Percentiles rank a stretch among this genome's conserved stretches.
Conservation (phyloP, 2,113 vertebrate genomes). For the Tragelaphus scriptus region DNA sequence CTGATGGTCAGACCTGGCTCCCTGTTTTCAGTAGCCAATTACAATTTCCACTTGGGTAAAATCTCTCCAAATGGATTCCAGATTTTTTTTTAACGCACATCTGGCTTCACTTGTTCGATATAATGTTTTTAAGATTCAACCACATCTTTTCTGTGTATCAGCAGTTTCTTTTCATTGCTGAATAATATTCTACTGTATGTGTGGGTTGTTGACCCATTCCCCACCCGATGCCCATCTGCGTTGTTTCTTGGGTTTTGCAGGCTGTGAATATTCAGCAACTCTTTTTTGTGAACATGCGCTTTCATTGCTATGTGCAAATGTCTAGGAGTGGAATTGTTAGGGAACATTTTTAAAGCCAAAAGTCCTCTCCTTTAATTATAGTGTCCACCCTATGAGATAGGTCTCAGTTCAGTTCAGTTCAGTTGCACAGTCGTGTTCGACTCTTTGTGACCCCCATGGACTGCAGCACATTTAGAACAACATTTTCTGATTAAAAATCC, state of each 20-base stretch:
- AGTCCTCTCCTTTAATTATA: background rate
- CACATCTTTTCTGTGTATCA: background rate
- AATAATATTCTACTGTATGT: background rate
- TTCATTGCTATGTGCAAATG: background rate
- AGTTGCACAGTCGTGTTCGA: background rate
- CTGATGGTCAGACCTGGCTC: background rate
- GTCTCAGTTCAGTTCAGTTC: background rate
- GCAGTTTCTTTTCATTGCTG: background rate
- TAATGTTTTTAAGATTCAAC: background rate
- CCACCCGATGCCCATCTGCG: too few relatives aligned
- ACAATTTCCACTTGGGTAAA: background rate
- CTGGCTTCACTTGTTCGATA: background rate
- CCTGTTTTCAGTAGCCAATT: background rate
- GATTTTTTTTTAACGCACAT: background rate
- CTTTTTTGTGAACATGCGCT: background rate
- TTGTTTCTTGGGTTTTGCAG: background rate
- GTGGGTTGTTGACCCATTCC: background rate
- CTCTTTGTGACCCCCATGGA: background rate
- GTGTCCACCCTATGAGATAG: background rate
- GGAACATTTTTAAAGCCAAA: background rate
- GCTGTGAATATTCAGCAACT: background rate
- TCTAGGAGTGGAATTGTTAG: background rate
- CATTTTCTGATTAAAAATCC: background rate
- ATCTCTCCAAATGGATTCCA: background rate
- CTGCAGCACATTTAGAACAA: background rate